A percentile compares a stretch with the other conserved stretches of the same genome.
These are phyloP conservation scores for Sylvietta virens DNA, from an alignment of 2,113 vertebrate species.

Conservation along the genomic window DNA sequence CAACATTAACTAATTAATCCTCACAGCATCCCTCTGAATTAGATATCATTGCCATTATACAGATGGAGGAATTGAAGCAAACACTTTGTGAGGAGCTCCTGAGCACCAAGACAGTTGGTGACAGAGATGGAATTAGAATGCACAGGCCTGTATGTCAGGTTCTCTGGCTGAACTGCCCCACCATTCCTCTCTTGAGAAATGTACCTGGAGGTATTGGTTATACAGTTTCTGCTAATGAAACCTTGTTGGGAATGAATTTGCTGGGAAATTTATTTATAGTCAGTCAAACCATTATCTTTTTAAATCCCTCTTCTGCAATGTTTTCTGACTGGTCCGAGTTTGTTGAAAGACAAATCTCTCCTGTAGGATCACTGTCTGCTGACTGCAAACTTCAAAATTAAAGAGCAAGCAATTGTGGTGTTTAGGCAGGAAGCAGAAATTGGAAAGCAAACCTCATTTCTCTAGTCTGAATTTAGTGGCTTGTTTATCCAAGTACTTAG, in stretches of 20 bases:
- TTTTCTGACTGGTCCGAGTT: background rate
- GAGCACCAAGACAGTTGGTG: background rate
- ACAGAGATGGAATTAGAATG: background rate
- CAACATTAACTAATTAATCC: conserved; percentile 71
- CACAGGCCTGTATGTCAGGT: background rate
- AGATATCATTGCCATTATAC: conserved; percentile 39
- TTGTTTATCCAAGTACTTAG: background rate
- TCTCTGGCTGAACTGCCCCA: background rate
- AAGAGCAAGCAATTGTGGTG: background rate
- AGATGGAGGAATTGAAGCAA: conserved; percentile 43
- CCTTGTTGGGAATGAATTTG: background rate
- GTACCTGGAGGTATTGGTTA: background rate
- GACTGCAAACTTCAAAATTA: background rate
- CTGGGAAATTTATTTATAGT: background rate
- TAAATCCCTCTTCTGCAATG: background rate
- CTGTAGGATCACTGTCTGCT: background rate
- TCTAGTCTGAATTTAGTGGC: background rate
- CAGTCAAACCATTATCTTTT: background rate
- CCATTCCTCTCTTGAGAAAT: background rate
- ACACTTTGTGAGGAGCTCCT: background rate
- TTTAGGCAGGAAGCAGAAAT: background rate
- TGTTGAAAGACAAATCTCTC: background rate
- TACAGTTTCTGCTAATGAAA: background rate
- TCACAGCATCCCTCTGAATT: conserved; percentile 49
- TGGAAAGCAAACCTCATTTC: background rate